These are phyloP conservation scores for Acipenser transmontanus DNA, from an alignment of 2,797 vertebrate species.

Conservation along the genomic window DNA sequence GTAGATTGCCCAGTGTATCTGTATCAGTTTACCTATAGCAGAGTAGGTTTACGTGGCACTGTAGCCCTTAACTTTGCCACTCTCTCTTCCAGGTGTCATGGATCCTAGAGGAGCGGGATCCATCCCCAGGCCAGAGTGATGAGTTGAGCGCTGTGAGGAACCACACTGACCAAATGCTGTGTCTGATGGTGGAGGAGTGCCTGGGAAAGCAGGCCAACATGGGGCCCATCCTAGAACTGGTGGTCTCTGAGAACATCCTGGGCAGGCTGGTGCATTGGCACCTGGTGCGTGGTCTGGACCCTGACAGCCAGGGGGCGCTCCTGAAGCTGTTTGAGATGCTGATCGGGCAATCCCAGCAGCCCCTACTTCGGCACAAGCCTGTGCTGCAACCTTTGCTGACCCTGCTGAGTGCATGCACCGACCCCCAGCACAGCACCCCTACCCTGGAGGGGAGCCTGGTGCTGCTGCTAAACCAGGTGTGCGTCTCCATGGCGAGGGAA, in stretches of 20 bases:
- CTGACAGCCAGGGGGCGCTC: slow-evolving; percentile 72
- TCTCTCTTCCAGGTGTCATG: slow-evolving; percentile 66
- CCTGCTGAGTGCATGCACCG: slow-evolving; percentile 75
- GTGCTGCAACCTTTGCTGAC: slow-evolving; percentile 77
- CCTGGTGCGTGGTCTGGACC: slow-evolving; percentile 65
- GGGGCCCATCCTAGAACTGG: slow-evolving; percentile 82
- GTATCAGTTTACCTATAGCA: too few relatives aligned
- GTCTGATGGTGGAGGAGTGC: slow-evolving; percentile 82
- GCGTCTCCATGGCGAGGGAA: slow-evolving; percentile 80
- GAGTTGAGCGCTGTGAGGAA: slow-evolving; percentile 88
- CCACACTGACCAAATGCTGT: slow-evolving; percentile 92
- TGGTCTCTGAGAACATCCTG: slow-evolving; percentile 75
- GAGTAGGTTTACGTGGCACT: too few relatives aligned
- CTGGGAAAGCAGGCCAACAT: slow-evolving; percentile 48
- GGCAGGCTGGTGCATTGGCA: slow-evolving; percentile 83
- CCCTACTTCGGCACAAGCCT: slow-evolving; percentile 74
- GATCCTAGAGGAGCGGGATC: slow-evolving; percentile 74
- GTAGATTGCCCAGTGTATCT: too few relatives aligned
- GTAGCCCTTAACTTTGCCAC: neutral
- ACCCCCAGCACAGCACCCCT: slow-evolving; percentile 65
- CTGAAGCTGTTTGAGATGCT: slow-evolving; percentile 95
- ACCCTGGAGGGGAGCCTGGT: slow-evolving; percentile 80
- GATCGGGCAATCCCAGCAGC: slow-evolving; percentile 85
- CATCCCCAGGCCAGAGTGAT: slow-evolving; percentile 59
- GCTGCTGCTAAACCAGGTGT: slow-evolving; percentile 90